A percentile compares a stretch with the other conserved stretches of the same genome.
These are phyloP conservation scores for Drosophila paranaensis DNA, from an alignment of 2,888 invertebrate genomes.

Conservation along the genomic window DNA sequence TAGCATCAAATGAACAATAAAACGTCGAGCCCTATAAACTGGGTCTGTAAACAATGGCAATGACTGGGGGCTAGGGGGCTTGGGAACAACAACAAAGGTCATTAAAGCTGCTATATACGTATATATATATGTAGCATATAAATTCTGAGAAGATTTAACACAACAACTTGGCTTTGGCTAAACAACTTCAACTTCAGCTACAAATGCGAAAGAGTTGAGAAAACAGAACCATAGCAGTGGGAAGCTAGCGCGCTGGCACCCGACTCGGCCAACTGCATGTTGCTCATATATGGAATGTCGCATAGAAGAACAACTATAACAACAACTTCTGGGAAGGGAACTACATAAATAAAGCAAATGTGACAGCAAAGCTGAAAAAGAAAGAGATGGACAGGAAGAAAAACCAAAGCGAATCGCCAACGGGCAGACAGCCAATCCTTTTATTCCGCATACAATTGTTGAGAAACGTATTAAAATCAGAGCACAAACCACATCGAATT, in stretches of 20 bases:
- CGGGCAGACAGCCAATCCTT: conserved; percentile 6
- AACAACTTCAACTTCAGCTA: conserved; percentile 23
- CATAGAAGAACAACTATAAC: neutral
- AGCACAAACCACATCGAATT: conserved; percentile 15
- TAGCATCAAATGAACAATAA: conserved; percentile 41
- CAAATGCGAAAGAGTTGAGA: conserved; percentile 9
- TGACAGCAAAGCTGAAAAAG: conserved; percentile 21
- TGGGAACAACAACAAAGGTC: conserved; percentile 15
- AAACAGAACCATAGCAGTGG: neutral
- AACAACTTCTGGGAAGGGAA: conserved; percentile 28
- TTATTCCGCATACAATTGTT: conserved; percentile 51
- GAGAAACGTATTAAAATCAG: conserved; percentile 66
- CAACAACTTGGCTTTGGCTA: conserved; percentile 39
- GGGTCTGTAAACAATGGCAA: conserved; percentile 32
- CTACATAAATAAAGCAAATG: conserved; percentile 43
- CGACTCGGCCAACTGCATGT: conserved; percentile 18
- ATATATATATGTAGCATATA: conserved; percentile 28
- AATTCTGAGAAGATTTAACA: conserved; percentile 51
- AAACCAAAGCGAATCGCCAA: conserved; percentile 10
- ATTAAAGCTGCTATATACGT: conserved; percentile 25
- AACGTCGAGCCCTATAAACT: conserved; percentile 30
- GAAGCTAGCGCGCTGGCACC: conserved; percentile 2
- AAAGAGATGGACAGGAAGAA: neutral
- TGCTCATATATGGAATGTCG: conserved; percentile 8
- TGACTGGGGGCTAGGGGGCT: neutral